Percentiles rank a stretch among this genome's conserved stretches.
Evolutionary conservation across 2,797 vertebrate genomes (phyloP).

Genomic region (Benthosema pterotum): DNA sequence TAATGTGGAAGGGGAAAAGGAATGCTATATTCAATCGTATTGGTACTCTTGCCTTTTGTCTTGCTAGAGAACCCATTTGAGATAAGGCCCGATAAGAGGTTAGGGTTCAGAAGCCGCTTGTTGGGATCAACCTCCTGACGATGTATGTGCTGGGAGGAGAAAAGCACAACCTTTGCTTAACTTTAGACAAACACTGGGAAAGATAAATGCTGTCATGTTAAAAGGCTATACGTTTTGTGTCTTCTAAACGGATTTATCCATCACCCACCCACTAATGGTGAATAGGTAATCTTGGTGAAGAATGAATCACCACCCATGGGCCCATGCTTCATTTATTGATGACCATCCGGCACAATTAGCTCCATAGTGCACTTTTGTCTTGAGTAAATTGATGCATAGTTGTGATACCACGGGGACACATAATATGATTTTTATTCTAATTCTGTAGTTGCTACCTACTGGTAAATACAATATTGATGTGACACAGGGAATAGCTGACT

Average conservation of each 20-base stretch:
- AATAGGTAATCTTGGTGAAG: constrained; percentile 25
- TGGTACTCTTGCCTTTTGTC: constrained; percentile 33
- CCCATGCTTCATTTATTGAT: constrained; percentile 50
- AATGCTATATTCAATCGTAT: constrained; percentile 48
- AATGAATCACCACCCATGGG: constrained; percentile 42
- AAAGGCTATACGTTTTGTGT: constrained; percentile 37
- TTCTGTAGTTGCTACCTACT: constrained; percentile 34
- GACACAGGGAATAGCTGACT: constrained; percentile 51
- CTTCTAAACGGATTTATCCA: constrained; percentile 39
- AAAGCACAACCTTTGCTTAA: constrained; percentile 50
- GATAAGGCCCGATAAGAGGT: constrained; percentile 64
- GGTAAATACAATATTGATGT: constrained; percentile 60
- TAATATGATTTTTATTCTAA: constrained; percentile 61
- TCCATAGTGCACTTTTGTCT: constrained; percentile 9
- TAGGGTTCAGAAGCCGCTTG: constrained; percentile 34
- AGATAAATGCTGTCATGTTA: constrained; percentile 64
- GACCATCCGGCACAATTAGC: constrained; percentile 42
- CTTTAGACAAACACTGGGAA: constrained; percentile 59
- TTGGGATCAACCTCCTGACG: constrained; percentile 39
- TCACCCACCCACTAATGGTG: constrained; percentile 15
- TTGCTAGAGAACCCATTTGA: constrained; percentile 36
- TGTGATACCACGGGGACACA: constrained; percentile 35
- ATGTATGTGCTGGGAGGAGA: constrained; percentile 25
- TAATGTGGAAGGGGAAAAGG: constrained; percentile 35
- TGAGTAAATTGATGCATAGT: constrained; percentile 41